Percentiles rank a stretch among this genome's conserved stretches.
phyloP scores from a whole-genome alignment of 1,140 invertebrate genomes.

The Hylaeus volcanicus region DNA sequence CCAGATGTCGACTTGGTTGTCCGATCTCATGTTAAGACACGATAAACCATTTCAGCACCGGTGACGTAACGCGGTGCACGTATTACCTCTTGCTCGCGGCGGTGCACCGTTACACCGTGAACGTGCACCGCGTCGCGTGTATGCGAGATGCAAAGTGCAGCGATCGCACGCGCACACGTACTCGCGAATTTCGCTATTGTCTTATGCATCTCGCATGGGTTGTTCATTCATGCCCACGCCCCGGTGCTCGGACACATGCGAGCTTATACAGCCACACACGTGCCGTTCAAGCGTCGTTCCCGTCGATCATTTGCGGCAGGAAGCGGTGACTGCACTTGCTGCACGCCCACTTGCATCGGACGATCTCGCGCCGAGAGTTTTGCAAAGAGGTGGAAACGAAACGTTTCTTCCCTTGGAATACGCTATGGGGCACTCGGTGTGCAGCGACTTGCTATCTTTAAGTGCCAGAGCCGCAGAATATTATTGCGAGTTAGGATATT shows the following conservation, averaged over 20 bases:
- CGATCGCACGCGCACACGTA: neutral
- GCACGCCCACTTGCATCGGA: slow-evolving; percentile 30
- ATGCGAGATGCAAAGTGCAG: slow-evolving; percentile 11
- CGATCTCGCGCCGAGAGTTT: neutral
- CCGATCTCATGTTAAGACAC: neutral
- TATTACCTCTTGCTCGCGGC: neutral
- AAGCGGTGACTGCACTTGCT: slow-evolving; percentile 44
- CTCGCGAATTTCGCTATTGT: slow-evolving; percentile 1
- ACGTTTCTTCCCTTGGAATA: no score
- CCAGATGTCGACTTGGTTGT: neutral
- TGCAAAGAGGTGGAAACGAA: slow-evolving; percentile 39
- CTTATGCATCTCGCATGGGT: slow-evolving; percentile 18
- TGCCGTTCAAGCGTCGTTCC: slow-evolving; percentile 32
- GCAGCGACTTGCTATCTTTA: no score
- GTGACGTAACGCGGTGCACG: slow-evolving; percentile 14
- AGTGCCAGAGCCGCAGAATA: no score
- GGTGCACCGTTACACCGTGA: slow-evolving; percentile 15
- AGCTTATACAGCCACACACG: slow-evolving; percentile 8
- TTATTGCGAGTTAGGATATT: no score
- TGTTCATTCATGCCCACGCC: slow-evolving; percentile 44
- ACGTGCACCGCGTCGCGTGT: neutral
- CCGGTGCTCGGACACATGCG: neutral
- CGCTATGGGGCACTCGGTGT: no score
- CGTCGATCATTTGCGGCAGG: slow-evolving; percentile 57
- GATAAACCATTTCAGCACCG: slow-evolving; percentile 8